Conservation (phyloP, 1,140 invertebrate species). For the Drosophila repletoides region DNA sequence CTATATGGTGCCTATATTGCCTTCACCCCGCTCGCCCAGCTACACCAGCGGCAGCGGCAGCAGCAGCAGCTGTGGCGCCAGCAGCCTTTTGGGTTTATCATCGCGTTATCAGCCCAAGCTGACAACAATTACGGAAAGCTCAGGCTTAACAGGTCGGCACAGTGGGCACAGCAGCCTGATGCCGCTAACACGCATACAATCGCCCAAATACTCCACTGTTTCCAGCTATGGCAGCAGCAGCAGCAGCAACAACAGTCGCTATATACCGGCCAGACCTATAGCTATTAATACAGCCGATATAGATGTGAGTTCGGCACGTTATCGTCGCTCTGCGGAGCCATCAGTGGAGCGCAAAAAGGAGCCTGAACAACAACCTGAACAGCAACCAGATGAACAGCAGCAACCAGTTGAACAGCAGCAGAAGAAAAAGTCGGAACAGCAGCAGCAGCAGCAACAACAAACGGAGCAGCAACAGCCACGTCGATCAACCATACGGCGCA, state of each 20-base stretch:
- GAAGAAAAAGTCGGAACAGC: neutral
- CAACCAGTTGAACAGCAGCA: neutral
- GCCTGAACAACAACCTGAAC: neutral
- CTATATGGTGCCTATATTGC: constrained; percentile 67
- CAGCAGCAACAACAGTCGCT: constrained; percentile 70
- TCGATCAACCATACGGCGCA: constrained; percentile 86
- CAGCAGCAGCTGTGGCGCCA: constrained; percentile 24
- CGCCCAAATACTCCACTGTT: constrained; percentile 80
- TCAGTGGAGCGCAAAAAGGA: constrained; percentile 36
- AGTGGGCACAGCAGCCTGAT: constrained; percentile 59
- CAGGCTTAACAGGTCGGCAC: constrained; percentile 59
- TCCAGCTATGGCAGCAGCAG: constrained; percentile 36
- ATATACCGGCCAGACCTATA: constrained; percentile 85
- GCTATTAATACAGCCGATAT: constrained; percentile 92
- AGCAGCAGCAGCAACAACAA: constrained; percentile 7
- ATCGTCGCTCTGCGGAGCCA: constrained; percentile 78
- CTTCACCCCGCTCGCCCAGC: constrained; percentile 47
- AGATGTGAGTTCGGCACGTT: constrained; percentile 87
- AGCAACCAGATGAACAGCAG: constrained; percentile 11
- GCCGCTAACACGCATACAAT: constrained; percentile 82
- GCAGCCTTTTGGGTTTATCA: constrained; percentile 68
- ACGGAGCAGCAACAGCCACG: constrained; percentile 44
- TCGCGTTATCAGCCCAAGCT: constrained; percentile 88
- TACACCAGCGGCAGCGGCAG: constrained; percentile 31
- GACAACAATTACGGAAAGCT: constrained; percentile 87